phyloP scores from a whole-genome alignment of 2,113 vertebrate genomes.

The Seriola rivoliana region DNA sequence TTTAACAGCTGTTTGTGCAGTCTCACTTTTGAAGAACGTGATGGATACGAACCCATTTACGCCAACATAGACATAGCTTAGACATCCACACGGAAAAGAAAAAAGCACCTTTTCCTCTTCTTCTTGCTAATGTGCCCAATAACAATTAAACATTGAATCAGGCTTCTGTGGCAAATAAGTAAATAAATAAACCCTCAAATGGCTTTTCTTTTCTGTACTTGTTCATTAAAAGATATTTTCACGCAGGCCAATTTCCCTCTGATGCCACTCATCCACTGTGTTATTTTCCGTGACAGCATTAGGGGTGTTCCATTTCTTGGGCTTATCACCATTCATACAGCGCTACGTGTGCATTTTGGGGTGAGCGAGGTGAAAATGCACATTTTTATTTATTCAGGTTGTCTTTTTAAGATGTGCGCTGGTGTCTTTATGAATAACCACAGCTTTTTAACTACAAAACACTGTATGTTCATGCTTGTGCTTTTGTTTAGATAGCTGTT shows the following conservation, averaged over 20 bases:
- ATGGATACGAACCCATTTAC: neutral
- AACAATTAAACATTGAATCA: conserved; percentile 13
- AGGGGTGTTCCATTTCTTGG: conserved; percentile 2
- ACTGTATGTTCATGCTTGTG: neutral
- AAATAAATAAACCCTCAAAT: conserved; percentile 17
- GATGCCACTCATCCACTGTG: conserved; percentile 16
- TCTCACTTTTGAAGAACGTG: neutral
- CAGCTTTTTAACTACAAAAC: neutral
- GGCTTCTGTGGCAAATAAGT: neutral
- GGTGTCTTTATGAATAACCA: neutral
- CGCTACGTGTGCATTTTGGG: neutral
- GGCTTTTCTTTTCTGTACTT: neutral
- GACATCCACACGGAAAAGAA: neutral
- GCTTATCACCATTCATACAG: conserved; percentile 27
- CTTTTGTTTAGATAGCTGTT: neutral
- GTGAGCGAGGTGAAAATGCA: neutral
- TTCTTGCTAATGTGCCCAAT: neutral
- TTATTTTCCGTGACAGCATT: conserved; percentile 40
- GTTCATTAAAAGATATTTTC: conserved; percentile 27
- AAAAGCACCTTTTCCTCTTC: neutral
- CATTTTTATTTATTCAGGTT: conserved; percentile 8
- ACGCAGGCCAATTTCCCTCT: conserved; percentile 1
- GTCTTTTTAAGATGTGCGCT: conserved; percentile 3
- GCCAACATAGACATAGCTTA: too few species aligned
- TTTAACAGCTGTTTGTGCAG: neutral